phyloP scores from a whole-genome alignment of 1,140 invertebrate species.

The Schlechtendalia chinensis region DNA sequence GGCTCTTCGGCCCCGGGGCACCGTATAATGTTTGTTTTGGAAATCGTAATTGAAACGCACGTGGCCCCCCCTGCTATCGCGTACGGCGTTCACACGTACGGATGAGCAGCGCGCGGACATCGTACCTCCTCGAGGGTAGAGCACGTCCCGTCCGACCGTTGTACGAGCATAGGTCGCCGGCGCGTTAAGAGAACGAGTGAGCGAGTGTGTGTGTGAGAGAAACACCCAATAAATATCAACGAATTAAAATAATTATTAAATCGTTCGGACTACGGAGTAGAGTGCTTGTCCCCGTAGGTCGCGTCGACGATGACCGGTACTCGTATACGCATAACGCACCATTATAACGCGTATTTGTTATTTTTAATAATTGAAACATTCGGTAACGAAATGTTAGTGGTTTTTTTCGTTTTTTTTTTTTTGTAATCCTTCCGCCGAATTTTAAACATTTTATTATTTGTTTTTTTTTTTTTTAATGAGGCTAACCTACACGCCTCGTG shows the following conservation, averaged over 20 bases:
- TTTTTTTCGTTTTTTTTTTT: not conserved
- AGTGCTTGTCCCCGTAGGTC: not conserved
- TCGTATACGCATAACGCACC: not conserved
- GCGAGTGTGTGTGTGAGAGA: not conserved
- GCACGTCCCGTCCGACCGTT: not conserved
- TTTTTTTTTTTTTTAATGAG: constrained; percentile 14
- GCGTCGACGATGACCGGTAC: not conserved
- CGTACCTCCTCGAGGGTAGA: not conserved
- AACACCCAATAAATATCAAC: constrained; percentile 40
- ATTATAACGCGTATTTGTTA: not conserved
- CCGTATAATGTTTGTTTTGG: constrained; percentile 33
- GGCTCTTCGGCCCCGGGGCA: not conserved
- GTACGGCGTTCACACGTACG: not conserved
- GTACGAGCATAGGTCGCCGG: not conserved
- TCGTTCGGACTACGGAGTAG: not conserved
- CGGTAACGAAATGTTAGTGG: constrained; percentile 6
- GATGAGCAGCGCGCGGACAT: not conserved
- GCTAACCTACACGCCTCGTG: not conserved
- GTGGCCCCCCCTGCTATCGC: not conserved
- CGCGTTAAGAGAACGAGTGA: not conserved
- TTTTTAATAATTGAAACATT: constrained; percentile 40
- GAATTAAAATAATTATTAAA: constrained; percentile 42
- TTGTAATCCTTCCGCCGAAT: not conserved
- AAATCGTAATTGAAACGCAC: constrained; percentile 38
- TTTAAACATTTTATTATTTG: not conserved